Base-by-base conservation (phyloP, 2,797 vertebrate genomes). In the Anniella stebbinsi region DNA sequence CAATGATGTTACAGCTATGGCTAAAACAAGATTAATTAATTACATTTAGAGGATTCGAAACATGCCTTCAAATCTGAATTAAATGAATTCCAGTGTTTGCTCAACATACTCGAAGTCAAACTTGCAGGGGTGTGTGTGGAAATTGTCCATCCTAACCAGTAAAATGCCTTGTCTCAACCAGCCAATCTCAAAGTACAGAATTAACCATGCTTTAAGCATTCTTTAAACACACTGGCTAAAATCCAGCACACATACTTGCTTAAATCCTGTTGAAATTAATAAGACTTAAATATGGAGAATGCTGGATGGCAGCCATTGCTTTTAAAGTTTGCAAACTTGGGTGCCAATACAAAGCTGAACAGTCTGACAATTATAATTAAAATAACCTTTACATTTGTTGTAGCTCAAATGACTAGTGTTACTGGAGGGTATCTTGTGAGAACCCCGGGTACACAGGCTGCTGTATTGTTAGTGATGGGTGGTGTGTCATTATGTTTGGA, bases 271-370 rank as follows among this genome's bases (percentile, higher is more conserved):
- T 77, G 73, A 77, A 63, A n/a, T 87, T 87, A 87, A 77, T 45
- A 76, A 76, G 85, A 76, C 54, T 41, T 33, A 86, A 36, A 73
- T 63, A 41, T 63, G 36, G 28, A 63, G 54, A 63, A 76, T 76
- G 28, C 28, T 73, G 51, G 72, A 28, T 45, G 36, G 33, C 28
- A 33, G 36, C 25, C 33, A 63, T 60, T 66, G 10, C 57, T 78
- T 87, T 48, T 78, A n/a, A 80, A 87, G 38, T 67, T n/a, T 87
- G 75, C 75, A 78, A 76, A 78, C 10, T 87, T 67, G 57, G 21
- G 76, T 87, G 57, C 54, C 85, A 41, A 86, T 45, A 15, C 72
- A 86, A 54, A 60, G 63, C 36, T 36, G 57, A 78, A 38, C 38
- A 78, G 17, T 51, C 51, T 70, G 10, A 73, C 30, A 23, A 86